Evolutionary conservation across 1,140 invertebrate species (phyloP).

Genomic region (Chironomus striatipennis): DNA sequence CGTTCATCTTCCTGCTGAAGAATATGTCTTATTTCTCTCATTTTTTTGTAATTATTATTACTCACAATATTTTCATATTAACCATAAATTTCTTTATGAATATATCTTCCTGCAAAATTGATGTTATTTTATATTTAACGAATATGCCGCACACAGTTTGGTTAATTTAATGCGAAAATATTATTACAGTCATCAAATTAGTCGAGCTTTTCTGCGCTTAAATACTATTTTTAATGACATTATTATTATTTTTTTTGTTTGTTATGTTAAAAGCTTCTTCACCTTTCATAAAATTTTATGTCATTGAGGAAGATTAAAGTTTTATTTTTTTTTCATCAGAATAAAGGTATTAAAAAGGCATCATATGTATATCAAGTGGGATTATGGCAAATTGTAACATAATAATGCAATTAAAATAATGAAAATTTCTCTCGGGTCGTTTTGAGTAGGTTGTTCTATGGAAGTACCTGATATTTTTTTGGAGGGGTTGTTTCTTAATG

Average conservation of each 20-base stretch:
- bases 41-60: too few species aligned
- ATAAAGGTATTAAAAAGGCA: neutral
- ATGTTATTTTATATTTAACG: too few species aligned
- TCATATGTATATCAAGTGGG: constrained; percentile 7
- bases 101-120: too few species aligned
- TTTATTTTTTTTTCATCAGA: neutral
- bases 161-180: neutral
- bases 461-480: too few species aligned
- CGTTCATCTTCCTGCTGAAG: too few species aligned
- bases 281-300: neutral
- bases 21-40: too few species aligned
- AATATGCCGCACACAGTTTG: neutral
- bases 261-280: neutral
- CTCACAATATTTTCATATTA: too few species aligned
- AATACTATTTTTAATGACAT: neutral
- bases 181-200: constrained; percentile 15
- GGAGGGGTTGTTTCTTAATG: too few species aligned
- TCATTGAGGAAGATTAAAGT: neutral
- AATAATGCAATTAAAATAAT: constrained; percentile 7
- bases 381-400: neutral
- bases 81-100: too few species aligned
- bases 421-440: neutral
- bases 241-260: neutral
- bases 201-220: neutral
- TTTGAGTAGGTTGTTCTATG: too few species aligned